Base-by-base conservation (phyloP, 2,113 vertebrate genomes). In the Pimephales promelas region DNA sequence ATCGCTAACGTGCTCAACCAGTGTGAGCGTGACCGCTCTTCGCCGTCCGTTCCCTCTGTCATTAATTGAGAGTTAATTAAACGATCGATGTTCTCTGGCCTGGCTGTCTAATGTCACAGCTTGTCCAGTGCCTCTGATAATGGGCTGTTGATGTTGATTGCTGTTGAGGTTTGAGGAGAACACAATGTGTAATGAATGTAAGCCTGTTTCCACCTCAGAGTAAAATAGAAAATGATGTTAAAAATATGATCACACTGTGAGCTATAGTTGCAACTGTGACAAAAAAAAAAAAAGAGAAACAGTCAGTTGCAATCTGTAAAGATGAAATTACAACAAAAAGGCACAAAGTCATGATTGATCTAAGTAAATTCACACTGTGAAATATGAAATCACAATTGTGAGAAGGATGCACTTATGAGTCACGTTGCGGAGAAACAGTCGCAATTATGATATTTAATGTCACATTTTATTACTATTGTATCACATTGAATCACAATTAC, bases 21-120 rank as follows among this genome's bases (percentile, higher is more conserved):
- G 79, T 47, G 57, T 18, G 3, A 82, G 71, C 62, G 52, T 45
- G 84, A 84, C 79, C 26, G 54, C 52, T 70, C 72, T 84, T 86
- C 81, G 34, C 56, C 71, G 77, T 86, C 86, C 81, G 70, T 86
- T 88, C 90, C 84, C 74, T 70, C 45, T 10, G 61, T 76, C 86
- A 82, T 85, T 83, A 86, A 89, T 83, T 90, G 87, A 89, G 90
- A 84, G 88, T 88, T 90, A 89, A 93, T 92, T 82, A 89, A 90
- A 90, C 88, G 88, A 90, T 92, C 90, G 84, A 89, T 92, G 85
- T 26, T 71, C 83, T 89, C 56, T 79, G 83, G 73, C 62, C 82
- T 66, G 57, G 62, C 82, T 85, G 88, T 91, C 91, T 87, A 59
- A 86, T 86, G 77, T 89, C 88, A 90, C 89, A 86, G 86, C 85